Evolutionary conservation across 2,888 invertebrate genomes (phyloP).

Genomic region (Tetragonula carbonaria): DNA sequence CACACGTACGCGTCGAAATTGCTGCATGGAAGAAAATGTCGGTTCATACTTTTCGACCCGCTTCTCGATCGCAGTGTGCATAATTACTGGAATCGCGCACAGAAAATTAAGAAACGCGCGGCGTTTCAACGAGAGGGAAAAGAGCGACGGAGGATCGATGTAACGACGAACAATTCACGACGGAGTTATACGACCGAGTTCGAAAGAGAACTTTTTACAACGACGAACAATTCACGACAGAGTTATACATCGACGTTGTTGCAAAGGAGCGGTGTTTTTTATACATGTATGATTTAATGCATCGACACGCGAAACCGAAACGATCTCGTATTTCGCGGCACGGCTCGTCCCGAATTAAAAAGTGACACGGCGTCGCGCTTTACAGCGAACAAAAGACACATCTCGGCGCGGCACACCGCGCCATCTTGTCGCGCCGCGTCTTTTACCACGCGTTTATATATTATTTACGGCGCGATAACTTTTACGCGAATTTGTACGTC

Average conservation of each 20-base stretch:
- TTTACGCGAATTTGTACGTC: slow-evolving; percentile 30
- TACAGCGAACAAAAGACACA: slow-evolving; percentile 7
- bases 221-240: slow-evolving; percentile 3
- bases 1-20: too few species aligned
- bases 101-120: not conserved
- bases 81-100: not conserved
- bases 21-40: too few species aligned
- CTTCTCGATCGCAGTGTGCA: too few species aligned
- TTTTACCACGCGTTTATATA: slow-evolving; percentile 26
- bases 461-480: slow-evolving; percentile 31
- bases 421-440: slow-evolving; percentile 4
- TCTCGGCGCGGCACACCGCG: not conserved
- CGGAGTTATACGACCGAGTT: not conserved
- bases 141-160: not conserved
- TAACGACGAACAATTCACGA: slow-evolving; percentile 14
- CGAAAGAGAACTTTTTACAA: not conserved
- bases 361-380: slow-evolving; percentile 18
- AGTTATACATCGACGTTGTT: not conserved
- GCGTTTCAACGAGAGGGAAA: not conserved
- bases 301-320: not conserved
- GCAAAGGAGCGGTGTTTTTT: not conserved
- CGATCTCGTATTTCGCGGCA: slow-evolving; percentile 15
- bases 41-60: too few species aligned
- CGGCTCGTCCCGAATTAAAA: slow-evolving; percentile 20
- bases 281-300: slow-evolving; percentile 3